Percentiles rank a stretch among this genome's conserved stretches.
Conservation (phyloP, 2,113 vertebrate species). For the Fregata magnificens region DNA sequence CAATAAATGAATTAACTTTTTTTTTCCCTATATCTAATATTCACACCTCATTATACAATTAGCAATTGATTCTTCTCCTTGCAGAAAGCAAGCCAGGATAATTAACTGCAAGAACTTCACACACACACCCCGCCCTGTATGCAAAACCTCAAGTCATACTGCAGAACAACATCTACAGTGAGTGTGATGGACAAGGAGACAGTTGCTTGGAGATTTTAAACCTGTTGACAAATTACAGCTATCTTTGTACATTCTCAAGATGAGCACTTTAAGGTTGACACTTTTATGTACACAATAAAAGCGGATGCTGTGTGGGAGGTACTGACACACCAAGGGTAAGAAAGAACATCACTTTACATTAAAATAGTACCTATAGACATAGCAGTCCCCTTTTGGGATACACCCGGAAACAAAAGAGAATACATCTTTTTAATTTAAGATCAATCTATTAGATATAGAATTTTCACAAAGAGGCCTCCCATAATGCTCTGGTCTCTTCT, state of each 20-base stretch:
- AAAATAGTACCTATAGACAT: neutral
- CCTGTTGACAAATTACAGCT: neutral
- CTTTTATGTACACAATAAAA: neutral
- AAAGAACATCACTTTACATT: neutral
- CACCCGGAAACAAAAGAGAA: neutral
- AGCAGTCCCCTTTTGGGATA: neutral
- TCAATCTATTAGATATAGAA: neutral
- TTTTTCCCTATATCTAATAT: neutral
- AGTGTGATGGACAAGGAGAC: neutral
- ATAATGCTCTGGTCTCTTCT: neutral
- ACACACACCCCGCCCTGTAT: neutral
- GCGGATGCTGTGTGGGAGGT: neutral
- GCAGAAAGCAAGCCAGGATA: neutral
- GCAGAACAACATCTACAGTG: neutral
- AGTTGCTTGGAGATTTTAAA: slow-evolving; percentile 7
- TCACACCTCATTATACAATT: neutral
- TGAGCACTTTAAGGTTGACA: neutral
- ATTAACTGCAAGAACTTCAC: neutral
- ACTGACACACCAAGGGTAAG: neutral
- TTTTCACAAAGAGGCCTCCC: neutral
- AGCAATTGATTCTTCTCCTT: neutral
- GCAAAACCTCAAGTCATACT: neutral
- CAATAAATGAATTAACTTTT: neutral
- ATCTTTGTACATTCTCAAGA: neutral
- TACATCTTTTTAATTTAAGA: neutral